phyloP scores from a whole-genome alignment of 2,888 invertebrate species.

The Drosophila acutilabella region DNA sequence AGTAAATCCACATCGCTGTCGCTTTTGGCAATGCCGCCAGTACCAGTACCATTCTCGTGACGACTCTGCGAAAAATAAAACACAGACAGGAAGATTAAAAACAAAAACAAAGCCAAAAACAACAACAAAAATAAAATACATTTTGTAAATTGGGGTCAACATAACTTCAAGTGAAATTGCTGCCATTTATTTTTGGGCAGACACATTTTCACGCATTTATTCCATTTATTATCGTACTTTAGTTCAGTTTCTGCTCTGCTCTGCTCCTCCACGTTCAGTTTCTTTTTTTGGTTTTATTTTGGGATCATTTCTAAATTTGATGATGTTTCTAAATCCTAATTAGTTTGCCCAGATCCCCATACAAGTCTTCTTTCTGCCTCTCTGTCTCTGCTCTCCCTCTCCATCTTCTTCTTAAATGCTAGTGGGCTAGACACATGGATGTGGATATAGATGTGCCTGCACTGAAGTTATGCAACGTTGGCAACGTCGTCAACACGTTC shows the following conservation, averaged over 20 bases:
- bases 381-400: not conserved
- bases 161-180: conserved; percentile 71
- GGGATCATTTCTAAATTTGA: conserved; percentile 76
- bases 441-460: conserved; percentile 39
- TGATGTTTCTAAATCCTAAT: conserved; percentile 79
- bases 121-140: conserved; percentile 16
- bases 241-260: conserved; percentile 35
- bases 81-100: conserved; percentile 3
- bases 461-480: conserved; percentile 64
- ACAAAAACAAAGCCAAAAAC: not conserved
- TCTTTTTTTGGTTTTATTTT: conserved; percentile 66
- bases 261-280: conserved; percentile 30
- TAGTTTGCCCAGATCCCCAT: conserved; percentile 56
- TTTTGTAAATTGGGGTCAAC: conserved; percentile 69
- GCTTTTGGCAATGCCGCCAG: conserved; percentile 25
- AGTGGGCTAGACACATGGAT: conserved; percentile 62
- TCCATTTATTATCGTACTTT: conserved; percentile 69
- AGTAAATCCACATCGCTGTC: conserved; percentile 53
- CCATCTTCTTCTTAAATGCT: conserved; percentile 51
- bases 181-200: conserved; percentile 60
- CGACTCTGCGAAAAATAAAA: conserved; percentile 64
- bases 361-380: conserved; percentile 31
- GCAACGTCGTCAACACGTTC: conserved; percentile 58
- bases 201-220: conserved; percentile 76
- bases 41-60: conserved; percentile 65